Conservation (phyloP, 2,888 invertebrate genomes). For the Tryphoninae sp. region DNA sequence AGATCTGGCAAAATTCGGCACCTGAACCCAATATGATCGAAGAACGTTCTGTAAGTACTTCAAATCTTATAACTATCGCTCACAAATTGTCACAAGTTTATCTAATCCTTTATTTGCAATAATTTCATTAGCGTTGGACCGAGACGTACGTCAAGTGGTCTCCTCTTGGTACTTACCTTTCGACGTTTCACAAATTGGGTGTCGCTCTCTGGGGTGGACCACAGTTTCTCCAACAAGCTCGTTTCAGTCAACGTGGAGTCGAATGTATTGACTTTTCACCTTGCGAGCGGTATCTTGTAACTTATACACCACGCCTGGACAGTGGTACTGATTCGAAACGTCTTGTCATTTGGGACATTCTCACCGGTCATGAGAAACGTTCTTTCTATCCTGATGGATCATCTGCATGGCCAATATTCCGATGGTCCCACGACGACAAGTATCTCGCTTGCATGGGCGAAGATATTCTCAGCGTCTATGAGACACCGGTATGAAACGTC, state of each 20-base stretch:
- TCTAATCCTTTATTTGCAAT: background rate
- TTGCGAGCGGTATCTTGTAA: conserved; percentile 97
- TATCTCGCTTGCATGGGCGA: conserved; percentile 95
- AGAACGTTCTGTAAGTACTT: conserved; percentile 87
- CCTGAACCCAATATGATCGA: conserved; percentile 93
- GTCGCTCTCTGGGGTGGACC: conserved; percentile 99
- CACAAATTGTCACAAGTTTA: background rate
- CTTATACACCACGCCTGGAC: conserved; percentile 93
- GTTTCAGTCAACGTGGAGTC: conserved; percentile 94
- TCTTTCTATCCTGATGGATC: conserved; percentile 93
- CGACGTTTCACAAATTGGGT: conserved; percentile 97
- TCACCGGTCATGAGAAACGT: conserved; percentile 96
- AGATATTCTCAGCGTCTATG: conserved; percentile 95
- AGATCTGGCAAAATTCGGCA: conserved; percentile 93
- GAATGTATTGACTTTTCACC: conserved; percentile 99
- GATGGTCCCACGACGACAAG: conserved; percentile 98
- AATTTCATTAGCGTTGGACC: conserved; percentile 90
- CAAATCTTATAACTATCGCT: background rate
- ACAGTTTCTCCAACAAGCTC: conserved; percentile 94
- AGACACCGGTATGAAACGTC: conserved; percentile 90
- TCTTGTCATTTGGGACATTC: conserved; percentile 98
- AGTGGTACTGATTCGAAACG: conserved; percentile 88
- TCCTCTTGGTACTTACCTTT: conserved; percentile 96
- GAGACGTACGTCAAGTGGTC: conserved; percentile 99
- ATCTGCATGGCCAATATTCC: conserved; percentile 96